Evolutionary conservation across 2,888 invertebrate genomes (phyloP).

Genomic region (Ichneumoninae sp.): DNA sequence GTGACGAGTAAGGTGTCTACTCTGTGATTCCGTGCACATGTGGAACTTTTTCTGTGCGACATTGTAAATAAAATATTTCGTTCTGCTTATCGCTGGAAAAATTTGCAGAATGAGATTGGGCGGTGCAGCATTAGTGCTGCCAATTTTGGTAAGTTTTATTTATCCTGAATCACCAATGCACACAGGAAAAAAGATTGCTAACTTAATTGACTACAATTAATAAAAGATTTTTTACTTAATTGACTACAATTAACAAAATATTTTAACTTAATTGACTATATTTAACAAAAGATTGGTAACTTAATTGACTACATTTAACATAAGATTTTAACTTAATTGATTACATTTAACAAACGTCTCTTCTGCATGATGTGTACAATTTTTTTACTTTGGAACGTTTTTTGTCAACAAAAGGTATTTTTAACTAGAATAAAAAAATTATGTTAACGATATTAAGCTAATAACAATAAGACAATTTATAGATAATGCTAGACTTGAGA

Average conservation of each 20-base stretch:
- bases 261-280: no score
- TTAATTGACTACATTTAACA: no score
- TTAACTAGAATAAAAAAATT: not conserved
- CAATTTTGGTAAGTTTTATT: slow-evolving; percentile 43
- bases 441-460: not conserved
- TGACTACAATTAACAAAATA: not conserved
- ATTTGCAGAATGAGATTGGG: slow-evolving; percentile 44
- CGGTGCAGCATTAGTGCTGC: slow-evolving; percentile 23
- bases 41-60: slow-evolving; percentile 34
- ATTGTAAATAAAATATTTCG: slow-evolving; percentile 8
- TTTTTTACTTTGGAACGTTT: no score
- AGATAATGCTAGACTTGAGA: not conserved
- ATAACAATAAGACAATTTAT: not conserved
- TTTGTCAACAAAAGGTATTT: not conserved
- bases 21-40: slow-evolving; percentile 45
- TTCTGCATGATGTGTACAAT: not conserved
- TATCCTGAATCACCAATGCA: not conserved
- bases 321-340: no score
- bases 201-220: no score
- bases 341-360: not conserved
- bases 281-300: no score
- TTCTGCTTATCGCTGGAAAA: not conserved
- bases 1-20: slow-evolving; percentile 17
- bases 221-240: no score
- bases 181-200: not conserved